Percentiles rank a stretch among this genome's conserved stretches.
Evolutionary conservation across 2,113 vertebrate genomes (phyloP).

Genomic region (Lucifuga dentata): DNA sequence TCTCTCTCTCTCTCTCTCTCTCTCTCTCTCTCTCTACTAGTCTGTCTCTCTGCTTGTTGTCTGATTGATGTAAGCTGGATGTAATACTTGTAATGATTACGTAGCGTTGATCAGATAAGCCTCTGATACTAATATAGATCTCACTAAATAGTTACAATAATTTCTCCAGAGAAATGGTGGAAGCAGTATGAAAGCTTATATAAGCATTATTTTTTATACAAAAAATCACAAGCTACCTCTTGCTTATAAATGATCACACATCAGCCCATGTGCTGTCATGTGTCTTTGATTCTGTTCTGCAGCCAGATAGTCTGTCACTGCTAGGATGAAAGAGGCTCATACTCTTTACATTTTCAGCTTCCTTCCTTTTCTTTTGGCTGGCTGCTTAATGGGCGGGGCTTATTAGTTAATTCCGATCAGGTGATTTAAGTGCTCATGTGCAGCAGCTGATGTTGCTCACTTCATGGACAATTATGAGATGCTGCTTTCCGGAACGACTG

Average conservation of each 20-base stretch:
- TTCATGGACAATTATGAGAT: too few species aligned
- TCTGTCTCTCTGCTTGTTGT: constrained; percentile 50
- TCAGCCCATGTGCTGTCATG: constrained; percentile 16
- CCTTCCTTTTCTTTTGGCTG: too few species aligned
- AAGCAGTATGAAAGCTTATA: constrained; percentile 3
- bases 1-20: constrained; percentile 16
- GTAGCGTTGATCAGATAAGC: constrained; percentile 58
- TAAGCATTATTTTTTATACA: constrained; percentile 11
- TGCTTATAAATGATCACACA: constrained; percentile 6
- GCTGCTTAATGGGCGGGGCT: too few species aligned
- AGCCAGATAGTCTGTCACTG: constrained; percentile 25
- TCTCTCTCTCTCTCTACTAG: constrained; percentile 14
- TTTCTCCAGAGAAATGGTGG: constrained; percentile 26
- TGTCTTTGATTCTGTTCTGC: constrained; percentile 18
- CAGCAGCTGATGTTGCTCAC: too few species aligned
- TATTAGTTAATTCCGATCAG: too few species aligned
- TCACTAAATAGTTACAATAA: constrained; percentile 9
- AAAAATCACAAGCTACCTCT: not conserved
- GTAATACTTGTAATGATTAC: constrained; percentile 64
- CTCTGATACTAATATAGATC: constrained; percentile 26
- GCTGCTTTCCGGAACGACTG: too few species aligned
- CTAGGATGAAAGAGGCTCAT: too few species aligned
- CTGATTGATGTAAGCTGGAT: constrained; percentile 68
- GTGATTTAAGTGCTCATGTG: too few species aligned
- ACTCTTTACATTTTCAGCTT: too few species aligned